These are phyloP conservation scores for Zaprionus inermis DNA, from an alignment of 1,140 invertebrate species.

Conservation along the genomic window DNA sequence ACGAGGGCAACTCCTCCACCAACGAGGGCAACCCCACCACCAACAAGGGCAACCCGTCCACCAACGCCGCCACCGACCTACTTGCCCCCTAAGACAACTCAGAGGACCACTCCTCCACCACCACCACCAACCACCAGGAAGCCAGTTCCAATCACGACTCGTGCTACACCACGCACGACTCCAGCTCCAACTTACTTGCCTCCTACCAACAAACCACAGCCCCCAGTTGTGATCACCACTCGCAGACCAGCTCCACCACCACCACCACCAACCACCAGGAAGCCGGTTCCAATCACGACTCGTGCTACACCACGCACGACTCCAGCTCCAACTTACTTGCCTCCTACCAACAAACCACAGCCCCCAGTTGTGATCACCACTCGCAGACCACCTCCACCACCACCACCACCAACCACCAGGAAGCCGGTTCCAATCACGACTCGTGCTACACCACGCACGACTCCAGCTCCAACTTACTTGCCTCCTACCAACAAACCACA, in stretches of 20 bases:
- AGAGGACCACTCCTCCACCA: conserved; percentile 21
- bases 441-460: conserved; percentile 25
- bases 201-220: conserved; percentile 40
- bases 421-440: conserved; percentile 31
- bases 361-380: conserved; percentile 41
- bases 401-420: conserved; percentile 45
- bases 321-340: conserved; percentile 55
- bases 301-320: conserved; percentile 22
- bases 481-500: conserved; percentile 51
- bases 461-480: conserved; percentile 53
- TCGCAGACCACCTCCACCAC: conserved; percentile 26
- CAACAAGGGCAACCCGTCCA: conserved; percentile 43
- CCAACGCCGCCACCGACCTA: conserved; percentile 56
- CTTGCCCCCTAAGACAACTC: conserved; percentile 55
- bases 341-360: conserved; percentile 50
- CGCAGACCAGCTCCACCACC: conserved; percentile 23
- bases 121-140: conserved; percentile 45
- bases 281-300: conserved; percentile 50
- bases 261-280: conserved; percentile 42
- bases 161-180: conserved; percentile 34
- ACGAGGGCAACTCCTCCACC: conserved; percentile 32
- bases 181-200: conserved; percentile 50
- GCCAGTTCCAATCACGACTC: conserved; percentile 27
- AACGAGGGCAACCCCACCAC: conserved; percentile 40
- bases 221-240: conserved; percentile 31